Conservation (phyloP, 2,888 invertebrate genomes). For the Synergus gifuensis region DNA sequence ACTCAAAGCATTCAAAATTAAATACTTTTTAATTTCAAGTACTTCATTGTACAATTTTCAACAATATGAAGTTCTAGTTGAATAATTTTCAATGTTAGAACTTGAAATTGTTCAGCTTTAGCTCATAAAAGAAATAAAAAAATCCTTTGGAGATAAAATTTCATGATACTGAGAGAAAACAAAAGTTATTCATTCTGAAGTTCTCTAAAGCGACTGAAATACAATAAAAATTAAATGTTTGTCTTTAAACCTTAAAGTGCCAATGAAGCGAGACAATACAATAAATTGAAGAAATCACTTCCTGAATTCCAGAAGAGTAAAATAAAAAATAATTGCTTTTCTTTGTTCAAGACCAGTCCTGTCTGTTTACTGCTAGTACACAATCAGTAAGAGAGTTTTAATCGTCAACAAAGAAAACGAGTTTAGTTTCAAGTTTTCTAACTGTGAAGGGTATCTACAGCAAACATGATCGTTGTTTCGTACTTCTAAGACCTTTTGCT, state of each 20-base stretch:
- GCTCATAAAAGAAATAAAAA: too few relatives aligned
- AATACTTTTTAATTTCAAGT: too few relatives aligned
- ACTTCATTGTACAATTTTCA: too few relatives aligned
- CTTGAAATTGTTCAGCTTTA: too few relatives aligned
- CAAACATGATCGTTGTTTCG: conserved; percentile 23
- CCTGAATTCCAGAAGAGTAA: conserved; percentile 6
- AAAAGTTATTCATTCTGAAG: not conserved
- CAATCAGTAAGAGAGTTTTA: conserved; percentile 26
- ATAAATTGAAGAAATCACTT: not conserved
- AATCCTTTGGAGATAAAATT: too few relatives aligned
- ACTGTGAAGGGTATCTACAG: conserved; percentile 31
- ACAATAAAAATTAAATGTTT: not conserved
- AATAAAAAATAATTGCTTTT: conserved; percentile 6
- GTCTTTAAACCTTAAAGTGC: not conserved
- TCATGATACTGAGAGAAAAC: not conserved
- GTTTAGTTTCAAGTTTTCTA: conserved; percentile 40
- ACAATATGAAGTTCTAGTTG: too few relatives aligned
- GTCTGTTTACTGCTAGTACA: conserved; percentile 11
- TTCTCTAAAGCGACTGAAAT: not conserved
- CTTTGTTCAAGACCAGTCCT: conserved; percentile 16
- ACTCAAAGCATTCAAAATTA: too few relatives aligned
- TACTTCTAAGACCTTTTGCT: conserved; percentile 1
- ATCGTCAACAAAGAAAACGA: conserved; percentile 39
- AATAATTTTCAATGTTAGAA: too few relatives aligned
- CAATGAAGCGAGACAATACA: not conserved